Evolutionary conservation across 2,113 vertebrate species (phyloP).

Genomic region (Deroptyus accipitrinus): DNA sequence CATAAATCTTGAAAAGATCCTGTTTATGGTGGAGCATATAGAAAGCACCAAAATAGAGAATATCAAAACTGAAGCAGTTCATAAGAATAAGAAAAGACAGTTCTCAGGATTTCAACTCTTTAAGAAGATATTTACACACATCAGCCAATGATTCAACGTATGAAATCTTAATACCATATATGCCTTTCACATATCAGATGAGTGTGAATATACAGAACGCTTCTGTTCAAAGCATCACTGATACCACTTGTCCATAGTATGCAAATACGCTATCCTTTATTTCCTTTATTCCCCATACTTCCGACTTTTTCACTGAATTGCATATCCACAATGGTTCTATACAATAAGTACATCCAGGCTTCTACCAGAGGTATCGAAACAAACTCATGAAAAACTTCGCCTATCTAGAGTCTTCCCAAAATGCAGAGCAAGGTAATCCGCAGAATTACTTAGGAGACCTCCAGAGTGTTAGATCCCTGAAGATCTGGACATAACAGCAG

Average conservation of each 20-base stretch:
- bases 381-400: background rate
- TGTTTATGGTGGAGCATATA: background rate
- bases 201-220: background rate
- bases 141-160: background rate
- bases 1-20: background rate
- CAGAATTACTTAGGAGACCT: background rate
- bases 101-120: background rate
- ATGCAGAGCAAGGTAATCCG: background rate
- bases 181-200: background rate
- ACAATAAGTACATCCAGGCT: background rate
- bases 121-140: background rate
- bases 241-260: background rate
- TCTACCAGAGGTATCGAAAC: background rate
- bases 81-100: background rate
- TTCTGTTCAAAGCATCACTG: background rate
- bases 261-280: background rate
- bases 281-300: background rate
- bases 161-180: background rate
- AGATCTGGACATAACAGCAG: background rate
- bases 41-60: background rate
- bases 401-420: background rate
- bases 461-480: background rate
- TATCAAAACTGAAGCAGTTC: background rate
- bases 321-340: background rate
- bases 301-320: background rate